A percentile compares a stretch with the other conserved stretches of the same genome.
Evolutionary conservation across 2,113 vertebrate species (phyloP).

Genomic region (Hippocampus comes): DNA sequence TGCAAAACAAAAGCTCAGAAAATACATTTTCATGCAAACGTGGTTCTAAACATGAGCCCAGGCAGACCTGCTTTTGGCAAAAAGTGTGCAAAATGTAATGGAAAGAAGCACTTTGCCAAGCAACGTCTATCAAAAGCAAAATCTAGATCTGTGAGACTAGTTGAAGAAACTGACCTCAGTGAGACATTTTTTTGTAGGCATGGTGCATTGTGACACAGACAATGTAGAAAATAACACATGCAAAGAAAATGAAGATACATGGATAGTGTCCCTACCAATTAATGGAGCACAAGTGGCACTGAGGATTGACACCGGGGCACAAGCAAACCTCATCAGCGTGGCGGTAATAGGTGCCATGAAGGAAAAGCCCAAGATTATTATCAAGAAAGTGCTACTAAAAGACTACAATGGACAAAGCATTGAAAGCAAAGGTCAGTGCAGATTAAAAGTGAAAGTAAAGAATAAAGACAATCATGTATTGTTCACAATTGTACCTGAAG

Average conservation of each 20-base stretch:
- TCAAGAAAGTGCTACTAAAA: neutral
- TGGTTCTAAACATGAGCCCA: too few relatives aligned
- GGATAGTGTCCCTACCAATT: neutral
- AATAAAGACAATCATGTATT: neutral
- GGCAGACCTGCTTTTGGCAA: too few relatives aligned
- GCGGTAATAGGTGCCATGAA: neutral
- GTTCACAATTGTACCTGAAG: conserved; percentile 5
- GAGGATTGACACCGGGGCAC: too few relatives aligned
- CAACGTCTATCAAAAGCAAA: too few relatives aligned
- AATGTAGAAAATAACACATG: neutral
- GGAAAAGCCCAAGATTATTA: neutral
- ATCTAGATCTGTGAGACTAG: neutral
- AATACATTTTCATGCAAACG: too few relatives aligned
- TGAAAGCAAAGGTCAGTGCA: neutral
- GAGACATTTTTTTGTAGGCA: neutral
- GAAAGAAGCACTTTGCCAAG: too few relatives aligned
- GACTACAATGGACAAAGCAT: neutral
- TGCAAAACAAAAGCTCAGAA: too few relatives aligned
- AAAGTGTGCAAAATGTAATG: too few relatives aligned
- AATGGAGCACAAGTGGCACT: too few relatives aligned
- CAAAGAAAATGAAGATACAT: neutral
- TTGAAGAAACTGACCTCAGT: neutral
- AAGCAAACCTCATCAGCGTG: neutral
- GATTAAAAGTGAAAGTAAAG: neutral
- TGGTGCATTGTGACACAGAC: neutral